Evolutionary conservation across 2,113 vertebrate genomes (phyloP), one percentile per base, ranked within the genome.

Genomic region (Microcebus jonahi): DNA sequence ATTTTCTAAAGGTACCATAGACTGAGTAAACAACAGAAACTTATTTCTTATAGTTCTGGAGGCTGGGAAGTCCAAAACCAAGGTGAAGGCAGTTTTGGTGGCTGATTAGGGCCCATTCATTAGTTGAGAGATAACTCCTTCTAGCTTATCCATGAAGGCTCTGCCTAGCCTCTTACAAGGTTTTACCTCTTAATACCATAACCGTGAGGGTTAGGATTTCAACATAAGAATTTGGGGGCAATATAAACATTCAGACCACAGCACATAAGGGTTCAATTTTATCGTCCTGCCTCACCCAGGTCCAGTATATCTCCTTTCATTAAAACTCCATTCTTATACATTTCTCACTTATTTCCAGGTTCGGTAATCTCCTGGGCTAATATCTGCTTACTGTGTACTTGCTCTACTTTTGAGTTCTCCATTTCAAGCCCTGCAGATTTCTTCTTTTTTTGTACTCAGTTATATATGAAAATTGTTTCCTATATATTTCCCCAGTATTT

Each of bases 261-360:
- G 3, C 20, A 50, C 36, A 17, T 15, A 2, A 23, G 12, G 20
- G 8, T 65, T 68, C 71, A 39, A 13, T 79, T 81, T 45, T 8
- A 73, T 23, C 36, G 65, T 14, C 25, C 29, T 45, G 34, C 48
- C 57, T 95, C 63, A 27, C 25, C 79, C 17, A 61, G 25, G 45
- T 45, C 23, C 34, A 91, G 48, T 20, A 39, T 12, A n/a, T 84
- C 73, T 83, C 55, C 82, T 59, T 18, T 75, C 48, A 68, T 79
- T 61, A 55, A 73, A 91, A 55, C 50, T 67, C 45, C 29, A 88
- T 7, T 23, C 21, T 86, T 67, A n/a, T 5, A 42, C 61, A 3
- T 48, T 93, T 83, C 79, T 84, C 25, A 86, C 73, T 76, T 55
- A 89, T 88, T 91, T 90, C 75, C 50, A 84, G 27, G 18, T 63